Evolutionary conservation across 2,113 vertebrate genomes (phyloP).

Genomic region (Clarias magur): DNA sequence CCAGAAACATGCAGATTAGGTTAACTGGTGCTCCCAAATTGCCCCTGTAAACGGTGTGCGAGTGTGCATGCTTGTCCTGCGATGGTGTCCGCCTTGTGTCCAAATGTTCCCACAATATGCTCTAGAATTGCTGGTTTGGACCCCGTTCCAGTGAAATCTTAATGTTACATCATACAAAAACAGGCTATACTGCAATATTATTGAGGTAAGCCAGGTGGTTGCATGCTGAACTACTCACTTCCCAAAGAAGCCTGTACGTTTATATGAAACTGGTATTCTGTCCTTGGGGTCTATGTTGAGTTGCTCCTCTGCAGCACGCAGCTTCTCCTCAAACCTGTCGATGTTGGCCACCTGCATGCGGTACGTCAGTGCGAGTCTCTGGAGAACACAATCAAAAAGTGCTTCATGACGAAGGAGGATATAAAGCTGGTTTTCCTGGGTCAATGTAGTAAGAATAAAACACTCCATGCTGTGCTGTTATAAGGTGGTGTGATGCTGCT

Average conservation of each 20-base stretch:
- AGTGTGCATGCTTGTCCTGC: too few species aligned
- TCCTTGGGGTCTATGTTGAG: constrained; percentile 86
- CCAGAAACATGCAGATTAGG: too few species aligned
- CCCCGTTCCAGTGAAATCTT: too few species aligned
- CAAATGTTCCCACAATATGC: too few species aligned
- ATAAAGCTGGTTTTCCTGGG: neutral
- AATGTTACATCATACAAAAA: too few species aligned
- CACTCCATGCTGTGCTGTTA: neutral
- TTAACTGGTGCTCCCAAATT: too few species aligned
- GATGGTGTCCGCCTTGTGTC: too few species aligned
- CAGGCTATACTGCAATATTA: neutral
- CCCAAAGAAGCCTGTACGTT: constrained; percentile 90
- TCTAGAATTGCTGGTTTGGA: too few species aligned
- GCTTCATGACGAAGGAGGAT: neutral
- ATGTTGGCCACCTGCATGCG: constrained; percentile 95
- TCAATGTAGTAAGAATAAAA: neutral
- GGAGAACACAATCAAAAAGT: constrained; percentile 34
- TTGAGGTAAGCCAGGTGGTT: neutral
- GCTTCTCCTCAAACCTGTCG: constrained; percentile 96
- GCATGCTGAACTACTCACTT: constrained; percentile 76
- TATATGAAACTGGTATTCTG: constrained; percentile 91
- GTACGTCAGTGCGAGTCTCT: constrained; percentile 85
- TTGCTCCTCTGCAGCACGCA: constrained; percentile 89
- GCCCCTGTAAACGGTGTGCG: too few species aligned
- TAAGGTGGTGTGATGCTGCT: neutral